Evolutionary conservation across 2,888 invertebrate genomes (phyloP), one percentile per base, ranked within the genome.

Genomic region (Lamellibrachia satsuma): DNA sequence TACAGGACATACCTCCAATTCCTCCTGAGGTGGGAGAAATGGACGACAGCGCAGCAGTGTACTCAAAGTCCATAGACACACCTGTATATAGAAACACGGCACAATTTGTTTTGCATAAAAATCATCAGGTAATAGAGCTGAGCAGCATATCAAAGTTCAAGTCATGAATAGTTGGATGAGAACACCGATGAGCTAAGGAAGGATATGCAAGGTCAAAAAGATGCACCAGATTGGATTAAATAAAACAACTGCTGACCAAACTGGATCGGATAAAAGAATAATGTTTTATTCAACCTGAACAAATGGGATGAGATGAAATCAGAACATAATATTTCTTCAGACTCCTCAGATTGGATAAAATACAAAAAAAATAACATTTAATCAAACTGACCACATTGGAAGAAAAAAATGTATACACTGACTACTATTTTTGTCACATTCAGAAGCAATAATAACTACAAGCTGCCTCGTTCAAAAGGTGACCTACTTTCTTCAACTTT

Each of bases 21-120:
- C 75, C 75, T 75, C 75, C 75, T 75, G 75, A 75, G 75, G 75
- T 75, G 75, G 75, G 75, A 75, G 75, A 75, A 75, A 75, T 75
- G 75, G 75, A 22, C n/a, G 22, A 22, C 75, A 75, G 75, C 6
- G 75, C 75, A 4, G 75, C 75, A 2, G 75, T 75, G 75, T 75
- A 75, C 22, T 75, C 75, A 75, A 75, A 75, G 75, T 22, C 75
- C 75, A 75, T 75, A 75, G 75, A 75, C 22, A 75, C 22, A 75
- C 75, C 75, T 75, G 75, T 75, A 22, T 75, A 4, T 75, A 75
- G 75, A 75, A 75, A 75, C 22, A 75, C 22, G 60, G 11, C 60
- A 15, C 15, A 15, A 75, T 75, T n/a, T 75, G 22, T 22, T 6
- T 11, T 75, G 75, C 75, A 75, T 22, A 6, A n/a, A 75, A 75